Base-by-base conservation (phyloP, 2,113 vertebrate species). In the Sitta europaea region DNA sequence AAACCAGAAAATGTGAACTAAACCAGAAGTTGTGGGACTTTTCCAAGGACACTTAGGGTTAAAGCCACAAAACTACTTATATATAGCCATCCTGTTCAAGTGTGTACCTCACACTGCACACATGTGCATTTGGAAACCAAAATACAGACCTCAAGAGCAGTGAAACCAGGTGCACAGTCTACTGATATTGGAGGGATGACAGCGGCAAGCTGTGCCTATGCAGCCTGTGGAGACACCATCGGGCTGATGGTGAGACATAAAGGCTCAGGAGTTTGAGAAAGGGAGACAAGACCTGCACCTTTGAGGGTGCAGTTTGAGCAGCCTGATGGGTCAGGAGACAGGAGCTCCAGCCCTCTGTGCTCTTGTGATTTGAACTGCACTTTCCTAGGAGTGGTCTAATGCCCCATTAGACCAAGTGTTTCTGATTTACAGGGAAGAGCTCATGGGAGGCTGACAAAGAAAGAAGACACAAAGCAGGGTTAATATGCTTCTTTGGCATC, bases 141-240 rank as follows among this genome's bases (percentile, higher is more conserved):
- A 78, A 72, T 17, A 81, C 0, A 5, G 38, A 35, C 21, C 38
- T 85, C 57, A 78, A 62, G 53, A 68, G n/a, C 2, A 0, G 27
- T 40, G 62, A 88, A 92, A 79, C 6, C 28, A 59, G 1, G 12
- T 28, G 35, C 35, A 11, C 2, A 25, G 15, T 66, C 31, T 31
- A 8, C n/a, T 33, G 51, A 42, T 27, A 23, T 0, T 22, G 27
- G 20, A 53, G 38, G 15, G 25, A 14, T 58, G 35, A 70, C 0
- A 53, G 63, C 14, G 35, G 27, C 19, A 54, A 62, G 29, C 22
- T 35, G 43, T 36, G 72, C 6, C 17, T 28, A 36, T 29, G 24
- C 35, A 54, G 27, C 2, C 3, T 18, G 35, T 50, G 38, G 45
- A 55, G 35, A 59, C 6, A 17, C 40, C 48, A 42, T 35, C 16